These are phyloP conservation scores for Bryconaethiops microstoma DNA, from an alignment of 2,797 vertebrate genomes.

Conservation along the genomic window DNA sequence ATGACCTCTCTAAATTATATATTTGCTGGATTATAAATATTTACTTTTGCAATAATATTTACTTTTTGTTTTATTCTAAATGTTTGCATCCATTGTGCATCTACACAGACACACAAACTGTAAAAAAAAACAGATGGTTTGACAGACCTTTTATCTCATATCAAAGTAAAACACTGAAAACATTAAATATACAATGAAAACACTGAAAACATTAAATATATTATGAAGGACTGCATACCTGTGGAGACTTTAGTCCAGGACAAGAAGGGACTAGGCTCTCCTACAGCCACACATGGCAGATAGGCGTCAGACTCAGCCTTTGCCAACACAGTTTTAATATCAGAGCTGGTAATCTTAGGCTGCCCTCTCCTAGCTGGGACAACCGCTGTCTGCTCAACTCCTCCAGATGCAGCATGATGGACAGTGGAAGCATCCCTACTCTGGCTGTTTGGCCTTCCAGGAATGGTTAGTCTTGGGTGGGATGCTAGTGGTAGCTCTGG, in stretches of 20 bases:
- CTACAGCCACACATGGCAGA: constrained; percentile 83
- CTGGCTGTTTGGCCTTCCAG: constrained; percentile 31
- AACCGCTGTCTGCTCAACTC: constrained; percentile 60
- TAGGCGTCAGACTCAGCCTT: constrained; percentile 78
- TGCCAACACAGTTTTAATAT: constrained; percentile 73
- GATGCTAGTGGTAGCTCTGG: constrained; percentile 32
- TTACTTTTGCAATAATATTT: no score
- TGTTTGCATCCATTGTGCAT: no score
- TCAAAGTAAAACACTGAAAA: neutral
- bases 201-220: neutral
- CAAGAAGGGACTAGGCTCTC: constrained; percentile 83
- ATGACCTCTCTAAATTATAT: no score
- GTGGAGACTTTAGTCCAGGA: constrained; percentile 90
- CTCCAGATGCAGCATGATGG: constrained; percentile 51
- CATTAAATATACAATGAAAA: neutral
- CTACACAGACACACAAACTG: neutral
- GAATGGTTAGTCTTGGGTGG: constrained; percentile 41
- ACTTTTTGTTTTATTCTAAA: no score
- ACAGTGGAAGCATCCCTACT: constrained; percentile 29
- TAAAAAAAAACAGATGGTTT: no score
- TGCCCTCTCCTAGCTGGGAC: constrained; percentile 67
- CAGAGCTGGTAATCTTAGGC: constrained; percentile 76
- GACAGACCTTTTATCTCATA: neutral
- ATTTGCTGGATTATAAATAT: no score
- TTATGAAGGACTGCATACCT: constrained; percentile 74